Percentiles rank a stretch among this genome's conserved stretches.
These are phyloP conservation scores for Stenichneumon culpator DNA, from an alignment of 2,888 invertebrate species.

Conservation along the genomic window DNA sequence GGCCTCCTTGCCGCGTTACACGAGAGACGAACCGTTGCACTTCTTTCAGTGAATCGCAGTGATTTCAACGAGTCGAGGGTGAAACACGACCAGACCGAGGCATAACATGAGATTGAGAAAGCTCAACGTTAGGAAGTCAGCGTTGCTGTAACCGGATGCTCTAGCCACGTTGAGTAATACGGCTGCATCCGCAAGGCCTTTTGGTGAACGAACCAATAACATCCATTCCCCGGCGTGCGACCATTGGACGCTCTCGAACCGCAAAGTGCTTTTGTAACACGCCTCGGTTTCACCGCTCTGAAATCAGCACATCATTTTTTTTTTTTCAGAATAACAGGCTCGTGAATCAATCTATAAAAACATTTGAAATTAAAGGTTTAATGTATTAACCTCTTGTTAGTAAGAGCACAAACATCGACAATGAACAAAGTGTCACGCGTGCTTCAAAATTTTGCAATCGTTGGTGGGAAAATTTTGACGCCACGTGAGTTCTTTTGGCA, in stretches of 20 bases:
- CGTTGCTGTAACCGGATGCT: constrained; percentile 78
- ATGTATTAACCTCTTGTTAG: too few species aligned
- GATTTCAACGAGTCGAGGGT: constrained; percentile 55
- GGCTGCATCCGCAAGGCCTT: constrained; percentile 88
- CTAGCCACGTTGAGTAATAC: constrained; percentile 88
- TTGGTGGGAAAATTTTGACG: too few species aligned
- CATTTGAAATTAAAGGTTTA: too few species aligned
- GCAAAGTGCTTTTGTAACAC: constrained; percentile 88
- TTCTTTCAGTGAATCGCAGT: constrained; percentile 32
- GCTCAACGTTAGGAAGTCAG: constrained; percentile 75
- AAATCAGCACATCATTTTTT: constrained; percentile 73
- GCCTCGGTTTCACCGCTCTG: constrained; percentile 87
- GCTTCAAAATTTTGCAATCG: too few species aligned
- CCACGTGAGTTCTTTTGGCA: too few species aligned
- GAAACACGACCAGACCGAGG: constrained; percentile 73
- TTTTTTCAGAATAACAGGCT: not conserved
- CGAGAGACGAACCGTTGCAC: constrained; percentile 16
- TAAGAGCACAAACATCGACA: too few species aligned
- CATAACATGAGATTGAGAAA: constrained; percentile 75
- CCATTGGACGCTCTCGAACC: constrained; percentile 87
- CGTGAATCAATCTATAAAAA: not conserved
- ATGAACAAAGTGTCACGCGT: too few species aligned
- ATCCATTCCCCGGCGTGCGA: constrained; percentile 89
- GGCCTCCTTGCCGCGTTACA: constrained; percentile 1
- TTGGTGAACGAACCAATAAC: constrained; percentile 88